Evolutionary conservation across 1,140 invertebrate species (phyloP).

Genomic region (Ceratitis capitata): DNA sequence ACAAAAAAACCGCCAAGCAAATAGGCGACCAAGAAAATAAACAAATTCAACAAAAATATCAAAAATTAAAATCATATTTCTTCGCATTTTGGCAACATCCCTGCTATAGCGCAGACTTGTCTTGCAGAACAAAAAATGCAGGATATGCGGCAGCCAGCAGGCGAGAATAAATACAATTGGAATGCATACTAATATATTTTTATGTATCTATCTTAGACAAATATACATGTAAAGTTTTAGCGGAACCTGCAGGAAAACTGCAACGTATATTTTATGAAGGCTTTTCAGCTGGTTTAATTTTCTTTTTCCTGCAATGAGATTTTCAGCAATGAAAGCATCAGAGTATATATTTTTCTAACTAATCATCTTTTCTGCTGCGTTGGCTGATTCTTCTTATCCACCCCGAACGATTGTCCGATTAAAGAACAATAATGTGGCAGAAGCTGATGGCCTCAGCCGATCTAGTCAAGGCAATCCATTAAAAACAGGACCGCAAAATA

Average conservation of each 20-base stretch:
- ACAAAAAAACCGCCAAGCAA: conserved; percentile 12
- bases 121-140: not conserved
- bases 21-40: conserved; percentile 7
- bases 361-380: no score
- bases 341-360: no score
- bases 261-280: no score
- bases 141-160: conserved; percentile 9
- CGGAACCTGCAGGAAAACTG: not conserved
- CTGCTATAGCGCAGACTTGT: not conserved
- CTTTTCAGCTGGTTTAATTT: no score
- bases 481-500: no score
- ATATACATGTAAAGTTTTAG: not conserved
- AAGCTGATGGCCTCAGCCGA: no score
- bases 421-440: no score
- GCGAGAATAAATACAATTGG: not conserved
- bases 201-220: not conserved
- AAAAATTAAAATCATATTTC: conserved; percentile 8
- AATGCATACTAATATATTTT: not conserved
- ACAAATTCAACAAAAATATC: conserved; percentile 4
- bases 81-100: conserved; percentile 6
- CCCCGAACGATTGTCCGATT: no score
- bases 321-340: no score
- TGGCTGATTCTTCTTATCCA: no score
- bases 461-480: no score
- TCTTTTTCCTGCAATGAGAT: no score